phyloP scores from a whole-genome alignment of 2,797 vertebrate genomes.

The Babyrousa celebensis region DNA sequence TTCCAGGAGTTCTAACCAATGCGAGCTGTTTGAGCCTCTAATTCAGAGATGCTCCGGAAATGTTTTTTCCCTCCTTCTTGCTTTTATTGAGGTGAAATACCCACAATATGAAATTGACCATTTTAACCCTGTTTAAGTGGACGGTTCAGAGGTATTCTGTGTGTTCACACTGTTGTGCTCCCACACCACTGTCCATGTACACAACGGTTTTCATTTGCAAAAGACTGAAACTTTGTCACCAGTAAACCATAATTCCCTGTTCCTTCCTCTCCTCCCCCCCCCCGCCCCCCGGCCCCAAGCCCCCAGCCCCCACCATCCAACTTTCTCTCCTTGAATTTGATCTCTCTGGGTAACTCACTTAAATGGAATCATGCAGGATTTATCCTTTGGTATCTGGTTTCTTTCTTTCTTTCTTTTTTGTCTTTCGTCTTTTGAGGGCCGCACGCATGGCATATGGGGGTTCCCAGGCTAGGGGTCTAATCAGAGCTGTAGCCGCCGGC shows the following conservation, averaged over 20 bases:
- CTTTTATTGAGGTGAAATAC: not conserved
- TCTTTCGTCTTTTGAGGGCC: no score
- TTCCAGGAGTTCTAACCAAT: not conserved
- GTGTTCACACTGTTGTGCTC: accelerated
- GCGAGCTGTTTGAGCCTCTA: not conserved
- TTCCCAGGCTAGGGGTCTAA: no score
- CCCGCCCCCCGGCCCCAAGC: accelerated
- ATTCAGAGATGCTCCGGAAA: not conserved
- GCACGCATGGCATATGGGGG: no score
- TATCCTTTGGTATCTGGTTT: not conserved
- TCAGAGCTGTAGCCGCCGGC: no score
- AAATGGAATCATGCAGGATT: accelerated
- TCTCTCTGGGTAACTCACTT: accelerated
- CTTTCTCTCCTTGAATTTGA: not conserved
- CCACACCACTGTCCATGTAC: accelerated
- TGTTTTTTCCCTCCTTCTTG: not conserved
- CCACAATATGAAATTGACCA: accelerated
- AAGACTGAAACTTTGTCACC: not conserved
- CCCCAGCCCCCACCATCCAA: not conserved
- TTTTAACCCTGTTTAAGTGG: not conserved
- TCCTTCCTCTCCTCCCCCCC: accelerated
- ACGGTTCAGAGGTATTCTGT: accelerated
- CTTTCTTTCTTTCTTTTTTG: no score
- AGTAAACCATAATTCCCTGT: accelerated
- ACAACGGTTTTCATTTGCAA: not conserved